A percentile compares a stretch with the other conserved stretches of the same genome.
phyloP scores from a whole-genome alignment of 2,888 invertebrate genomes.

The Philaethria dido region DNA sequence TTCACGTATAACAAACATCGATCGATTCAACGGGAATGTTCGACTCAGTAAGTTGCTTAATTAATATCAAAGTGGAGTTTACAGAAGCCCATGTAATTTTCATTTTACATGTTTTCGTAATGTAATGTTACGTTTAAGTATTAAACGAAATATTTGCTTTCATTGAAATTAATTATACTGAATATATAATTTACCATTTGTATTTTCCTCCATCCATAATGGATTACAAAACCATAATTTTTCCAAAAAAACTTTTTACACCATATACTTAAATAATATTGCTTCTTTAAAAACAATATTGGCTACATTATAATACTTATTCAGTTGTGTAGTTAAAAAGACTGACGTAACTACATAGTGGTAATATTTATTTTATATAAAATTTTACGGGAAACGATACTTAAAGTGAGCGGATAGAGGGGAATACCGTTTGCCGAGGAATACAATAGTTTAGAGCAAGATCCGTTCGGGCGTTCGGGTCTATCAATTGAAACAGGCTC shows the following conservation, averaged over 20 bases:
- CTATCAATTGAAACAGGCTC: slow-evolving; percentile 76
- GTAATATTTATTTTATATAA: background rate
- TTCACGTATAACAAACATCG: slow-evolving; percentile 64
- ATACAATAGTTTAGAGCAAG: slow-evolving; percentile 40
- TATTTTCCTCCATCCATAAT: too few relatives aligned
- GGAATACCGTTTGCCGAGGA: slow-evolving; percentile 59
- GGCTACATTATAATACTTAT: too few relatives aligned
- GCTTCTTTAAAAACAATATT: background rate
- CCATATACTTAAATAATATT: too few relatives aligned
- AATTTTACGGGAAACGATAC: background rate
- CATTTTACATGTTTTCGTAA: slow-evolving; percentile 1
- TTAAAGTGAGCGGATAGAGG: slow-evolving; percentile 39
- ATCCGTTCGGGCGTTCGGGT: slow-evolving; percentile 36
- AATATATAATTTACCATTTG: too few relatives aligned
- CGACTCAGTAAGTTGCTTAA: slow-evolving; percentile 38
- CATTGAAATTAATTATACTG: too few relatives aligned
- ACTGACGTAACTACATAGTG: too few relatives aligned
- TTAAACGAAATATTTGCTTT: background rate
- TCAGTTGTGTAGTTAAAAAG: too few relatives aligned
- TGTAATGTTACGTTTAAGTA: background rate
- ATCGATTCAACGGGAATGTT: slow-evolving; percentile 56
- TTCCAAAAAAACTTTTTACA: too few relatives aligned
- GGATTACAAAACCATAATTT: too few relatives aligned
- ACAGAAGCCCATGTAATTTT: background rate
- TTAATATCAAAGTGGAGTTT: slow-evolving; percentile 28